phyloP scores from a whole-genome alignment of 2,113 vertebrate species.

The Gallinago paraguaiae region DNA sequence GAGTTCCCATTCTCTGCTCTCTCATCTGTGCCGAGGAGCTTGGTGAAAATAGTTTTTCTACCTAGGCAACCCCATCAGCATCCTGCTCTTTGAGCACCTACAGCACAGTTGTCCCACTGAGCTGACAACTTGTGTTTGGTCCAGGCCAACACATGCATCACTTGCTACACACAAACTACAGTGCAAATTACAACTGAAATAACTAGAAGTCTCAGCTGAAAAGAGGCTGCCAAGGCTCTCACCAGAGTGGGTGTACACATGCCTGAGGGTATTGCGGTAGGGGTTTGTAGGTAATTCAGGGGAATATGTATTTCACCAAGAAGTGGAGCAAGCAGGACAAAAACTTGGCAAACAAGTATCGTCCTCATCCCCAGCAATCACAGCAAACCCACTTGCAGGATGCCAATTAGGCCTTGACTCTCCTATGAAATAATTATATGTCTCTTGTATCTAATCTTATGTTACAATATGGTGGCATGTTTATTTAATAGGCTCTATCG shows the following conservation, averaged over 20 bases:
- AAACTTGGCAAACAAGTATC: fast-evolving
- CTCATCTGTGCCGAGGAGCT: neutral
- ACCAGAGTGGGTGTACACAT: neutral
- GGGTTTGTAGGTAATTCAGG: neutral
- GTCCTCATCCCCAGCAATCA: neutral
- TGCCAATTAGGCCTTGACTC: neutral
- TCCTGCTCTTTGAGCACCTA: neutral
- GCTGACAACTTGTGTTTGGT: neutral
- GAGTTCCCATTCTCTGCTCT: neutral
- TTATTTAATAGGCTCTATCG: neutral
- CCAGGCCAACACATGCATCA: neutral
- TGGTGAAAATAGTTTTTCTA: neutral
- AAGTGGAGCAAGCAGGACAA: neutral
- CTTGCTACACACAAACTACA: neutral
- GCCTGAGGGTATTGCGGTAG: neutral
- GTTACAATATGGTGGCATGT: neutral
- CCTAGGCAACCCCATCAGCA: neutral
- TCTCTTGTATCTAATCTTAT: neutral
- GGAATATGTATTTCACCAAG: neutral
- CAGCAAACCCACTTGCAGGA: neutral
- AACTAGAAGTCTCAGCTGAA: neutral
- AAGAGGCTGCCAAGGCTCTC: neutral
- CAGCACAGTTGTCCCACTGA: neutral
- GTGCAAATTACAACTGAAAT: neutral
- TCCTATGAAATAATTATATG: neutral